phyloP scores from a whole-genome alignment of 2,888 invertebrate species.

The Agrochola litura region DNA sequence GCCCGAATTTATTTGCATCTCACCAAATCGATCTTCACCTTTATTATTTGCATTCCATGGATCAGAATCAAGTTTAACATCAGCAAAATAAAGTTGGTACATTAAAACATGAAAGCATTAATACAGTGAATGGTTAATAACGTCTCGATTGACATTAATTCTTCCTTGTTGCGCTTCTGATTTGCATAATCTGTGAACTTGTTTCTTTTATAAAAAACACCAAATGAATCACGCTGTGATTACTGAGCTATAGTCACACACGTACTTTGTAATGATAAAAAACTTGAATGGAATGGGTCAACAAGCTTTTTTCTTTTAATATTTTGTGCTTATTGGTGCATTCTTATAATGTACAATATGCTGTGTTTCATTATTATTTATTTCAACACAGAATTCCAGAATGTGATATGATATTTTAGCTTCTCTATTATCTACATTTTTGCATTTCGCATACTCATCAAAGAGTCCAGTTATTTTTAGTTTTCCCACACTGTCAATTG shows the following conservation, averaged over 20 bases:
- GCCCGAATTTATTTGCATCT: constrained; percentile 33
- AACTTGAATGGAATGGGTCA: constrained; percentile 41
- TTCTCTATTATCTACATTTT: background rate
- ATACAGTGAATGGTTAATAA: constrained; percentile 76
- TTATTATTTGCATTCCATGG: constrained; percentile 32
- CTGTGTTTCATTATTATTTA: background rate
- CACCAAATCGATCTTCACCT: constrained; percentile 12
- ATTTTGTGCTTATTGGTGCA: constrained; percentile 20
- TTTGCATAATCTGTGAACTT: constrained; percentile 81
- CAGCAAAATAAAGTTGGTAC: constrained; percentile 54
- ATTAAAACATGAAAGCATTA: constrained; percentile 72
- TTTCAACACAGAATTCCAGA: background rate
- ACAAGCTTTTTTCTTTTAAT: constrained; percentile 33
- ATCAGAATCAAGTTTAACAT: constrained; percentile 39
- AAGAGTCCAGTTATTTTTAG: background rate
- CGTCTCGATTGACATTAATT: constrained; percentile 81
- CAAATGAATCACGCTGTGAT: constrained; percentile 61
- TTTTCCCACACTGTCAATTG: background rate
- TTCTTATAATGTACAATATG: constrained; percentile 4
- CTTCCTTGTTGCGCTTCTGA: constrained; percentile 80
- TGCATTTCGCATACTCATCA: background rate
- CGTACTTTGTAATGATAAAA: constrained; percentile 43
- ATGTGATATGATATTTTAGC: background rate
- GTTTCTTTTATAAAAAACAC: constrained; percentile 68
- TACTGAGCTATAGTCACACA: constrained; percentile 46